Percentiles rank a stretch among this genome's conserved stretches.
phyloP scores from a whole-genome alignment of 2,888 invertebrate genomes.

The Harpalus rufipes region DNA sequence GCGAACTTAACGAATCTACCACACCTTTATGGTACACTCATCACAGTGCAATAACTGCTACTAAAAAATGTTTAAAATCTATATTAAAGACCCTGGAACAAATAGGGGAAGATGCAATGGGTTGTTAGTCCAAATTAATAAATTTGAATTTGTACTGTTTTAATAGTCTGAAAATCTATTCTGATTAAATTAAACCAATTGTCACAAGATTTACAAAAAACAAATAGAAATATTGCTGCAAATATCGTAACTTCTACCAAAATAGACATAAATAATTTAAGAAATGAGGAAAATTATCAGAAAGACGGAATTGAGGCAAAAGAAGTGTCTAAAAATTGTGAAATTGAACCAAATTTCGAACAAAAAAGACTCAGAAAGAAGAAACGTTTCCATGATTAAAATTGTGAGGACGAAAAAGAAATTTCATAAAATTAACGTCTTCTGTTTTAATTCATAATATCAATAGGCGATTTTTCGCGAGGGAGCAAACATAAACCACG shows the following conservation, averaged over 20 bases:
- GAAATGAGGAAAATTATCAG: background rate
- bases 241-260: background rate
- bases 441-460: too few relatives aligned
- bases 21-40: conserved; percentile 11
- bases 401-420: too few relatives aligned
- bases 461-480: too few relatives aligned
- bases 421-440: too few relatives aligned
- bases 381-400: too few relatives aligned
- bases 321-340: background rate
- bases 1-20: background rate
- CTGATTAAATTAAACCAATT: background rate
- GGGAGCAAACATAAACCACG: too few relatives aligned
- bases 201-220: background rate
- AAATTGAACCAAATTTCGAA: conserved; percentile 17
- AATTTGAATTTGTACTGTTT: background rate
- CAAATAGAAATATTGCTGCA: background rate
- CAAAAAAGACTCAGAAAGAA: conserved; percentile 23
- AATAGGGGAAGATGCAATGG: conserved; percentile 6
- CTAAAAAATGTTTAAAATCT: background rate
- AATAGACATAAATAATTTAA: background rate
- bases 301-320: background rate
- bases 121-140: conserved; percentile 10
- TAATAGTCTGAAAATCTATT: background rate
- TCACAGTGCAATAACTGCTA: conserved; percentile 14
- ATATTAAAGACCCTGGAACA: background rate